Conservation (phyloP, 1,140 invertebrate genomes). For the Drosophila lacertosa region DNA sequence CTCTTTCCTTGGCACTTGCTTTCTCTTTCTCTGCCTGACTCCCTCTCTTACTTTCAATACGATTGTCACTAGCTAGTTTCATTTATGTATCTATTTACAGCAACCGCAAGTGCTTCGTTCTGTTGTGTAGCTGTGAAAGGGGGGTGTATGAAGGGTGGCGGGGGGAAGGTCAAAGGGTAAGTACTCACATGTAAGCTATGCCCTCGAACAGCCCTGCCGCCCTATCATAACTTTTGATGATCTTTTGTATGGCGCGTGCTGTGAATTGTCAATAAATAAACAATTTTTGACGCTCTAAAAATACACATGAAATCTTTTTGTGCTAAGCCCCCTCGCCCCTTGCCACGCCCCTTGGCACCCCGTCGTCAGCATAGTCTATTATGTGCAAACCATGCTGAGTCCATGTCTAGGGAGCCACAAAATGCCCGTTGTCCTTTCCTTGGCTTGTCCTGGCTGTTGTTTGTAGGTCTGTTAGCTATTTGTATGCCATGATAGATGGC, state of each 20-base stretch:
- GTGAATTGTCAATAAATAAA: constrained; percentile 58
- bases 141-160: not conserved
- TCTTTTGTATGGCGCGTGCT: constrained; percentile 45
- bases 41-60: not conserved
- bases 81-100: constrained; percentile 42
- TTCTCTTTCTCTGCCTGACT: not conserved
- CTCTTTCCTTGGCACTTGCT: too few relatives aligned
- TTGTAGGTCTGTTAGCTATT: not conserved
- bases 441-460: not conserved
- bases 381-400: too few relatives aligned
- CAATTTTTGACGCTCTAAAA: constrained; percentile 49
- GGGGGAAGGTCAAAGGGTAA: not conserved
- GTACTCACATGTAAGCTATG: not conserved
- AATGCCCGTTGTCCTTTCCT: constrained; percentile 1
- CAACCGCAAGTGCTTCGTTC: constrained; percentile 36
- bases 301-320: constrained; percentile 39
- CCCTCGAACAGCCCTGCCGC: not conserved
- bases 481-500: constrained; percentile 4
- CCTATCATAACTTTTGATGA: constrained; percentile 46
- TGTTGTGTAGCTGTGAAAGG: not conserved
- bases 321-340: not conserved
- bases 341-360: not conserved
- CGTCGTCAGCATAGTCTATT: not conserved
- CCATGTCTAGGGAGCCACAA: not conserved
- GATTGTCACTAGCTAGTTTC: constrained; percentile 27